A percentile compares a stretch with the other conserved stretches of the same genome.
Evolutionary conservation across 30 jellyfish, hydroid and myxozoan species (phyloP).

Genomic region (Hydractinia symbiolongicarpus): DNA sequence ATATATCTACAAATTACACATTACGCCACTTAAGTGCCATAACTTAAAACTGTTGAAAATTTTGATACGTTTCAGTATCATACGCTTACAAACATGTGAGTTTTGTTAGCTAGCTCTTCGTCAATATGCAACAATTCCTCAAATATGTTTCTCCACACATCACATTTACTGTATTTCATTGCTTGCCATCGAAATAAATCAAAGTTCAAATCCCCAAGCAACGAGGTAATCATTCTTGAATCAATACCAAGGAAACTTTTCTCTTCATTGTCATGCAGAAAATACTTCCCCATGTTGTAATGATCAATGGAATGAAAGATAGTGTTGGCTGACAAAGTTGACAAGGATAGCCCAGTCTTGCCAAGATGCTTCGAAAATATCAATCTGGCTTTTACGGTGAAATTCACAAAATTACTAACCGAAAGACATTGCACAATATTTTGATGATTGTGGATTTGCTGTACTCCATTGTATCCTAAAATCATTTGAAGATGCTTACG

Average conservation of each 20-base stretch:
- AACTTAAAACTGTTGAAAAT: too few relatives aligned
- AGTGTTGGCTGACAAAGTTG: conserved; percentile 24
- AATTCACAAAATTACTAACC: neutral
- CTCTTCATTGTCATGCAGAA: conserved; percentile 10
- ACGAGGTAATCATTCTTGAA: conserved; percentile 17
- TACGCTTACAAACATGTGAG: conserved; percentile 26
- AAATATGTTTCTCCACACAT: neutral
- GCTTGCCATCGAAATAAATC: conserved; percentile 8
- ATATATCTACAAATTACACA: too few relatives aligned
- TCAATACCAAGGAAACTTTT: conserved; percentile 13
- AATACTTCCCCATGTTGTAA: conserved; percentile 15
- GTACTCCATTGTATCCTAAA: conserved; percentile 13
- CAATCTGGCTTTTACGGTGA: conserved; percentile 19
- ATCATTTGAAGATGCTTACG: conserved; percentile 9
- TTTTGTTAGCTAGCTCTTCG: conserved; percentile 15
- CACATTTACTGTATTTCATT: conserved; percentile 12
- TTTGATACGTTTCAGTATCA: neutral
- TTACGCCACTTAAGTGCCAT: too few relatives aligned
- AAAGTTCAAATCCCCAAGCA: conserved; percentile 11
- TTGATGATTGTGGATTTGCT: conserved; percentile 11
- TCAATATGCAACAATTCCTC: neutral
- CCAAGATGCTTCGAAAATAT: conserved; percentile 5
- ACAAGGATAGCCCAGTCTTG: conserved; percentile 10
- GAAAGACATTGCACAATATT: conserved; percentile 10
- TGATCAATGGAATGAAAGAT: conserved; percentile 19